Base-by-base conservation (phyloP, 2,888 invertebrate genomes). In the Euplagia quadripunctaria region DNA sequence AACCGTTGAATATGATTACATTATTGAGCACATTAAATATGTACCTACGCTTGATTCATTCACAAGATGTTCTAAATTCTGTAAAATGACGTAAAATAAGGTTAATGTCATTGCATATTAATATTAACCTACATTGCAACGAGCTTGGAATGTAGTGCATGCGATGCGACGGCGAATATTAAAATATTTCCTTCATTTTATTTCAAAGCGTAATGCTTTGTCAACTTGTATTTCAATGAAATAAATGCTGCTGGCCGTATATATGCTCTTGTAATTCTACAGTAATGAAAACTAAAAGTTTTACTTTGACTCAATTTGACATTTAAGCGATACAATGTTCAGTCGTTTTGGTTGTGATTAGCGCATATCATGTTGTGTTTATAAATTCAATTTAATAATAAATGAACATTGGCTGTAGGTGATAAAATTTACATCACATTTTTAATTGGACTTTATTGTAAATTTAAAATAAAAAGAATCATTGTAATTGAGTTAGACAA, bases 31-130 rank as follows among this genome's bases (percentile, higher is more conserved):
- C 8, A n/a, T 68, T 42, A 9, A 63, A 74, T 72, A 64, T 61
- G 12, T 70, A 64, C 42, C 31, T 31, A 31, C 1, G 31, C 55
- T 75, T 71, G 72, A 76, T 82, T 77, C 70, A 78, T 78, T 77
- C 63, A 76, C 52, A 17, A 52, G 49, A 9, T 51, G 43, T 75
- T 74, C 52, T 65, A 65, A 77, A 74, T 71, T 68, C 61, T 66
- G 74, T 77, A 73, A 76, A 76, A 73, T 20, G 61, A 68, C 31
- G 41, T 42, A 11, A 68, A 79, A 74, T 75, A 76, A 80, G 79
- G 82, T 83, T 81, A 85, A 81, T 76, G 71, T 63, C 20, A 9
- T 4, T 70, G 70, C 69, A 72, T 77, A 64, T 68, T 68, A 58
- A 68, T 68, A 58, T 74, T 78, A 78, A 78, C 74, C 75, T 83